Evolutionary conservation across 2,113 vertebrate genomes (phyloP), one percentile per base, ranked within the genome.

Genomic region (Gadus chalcogrammus): DNA sequence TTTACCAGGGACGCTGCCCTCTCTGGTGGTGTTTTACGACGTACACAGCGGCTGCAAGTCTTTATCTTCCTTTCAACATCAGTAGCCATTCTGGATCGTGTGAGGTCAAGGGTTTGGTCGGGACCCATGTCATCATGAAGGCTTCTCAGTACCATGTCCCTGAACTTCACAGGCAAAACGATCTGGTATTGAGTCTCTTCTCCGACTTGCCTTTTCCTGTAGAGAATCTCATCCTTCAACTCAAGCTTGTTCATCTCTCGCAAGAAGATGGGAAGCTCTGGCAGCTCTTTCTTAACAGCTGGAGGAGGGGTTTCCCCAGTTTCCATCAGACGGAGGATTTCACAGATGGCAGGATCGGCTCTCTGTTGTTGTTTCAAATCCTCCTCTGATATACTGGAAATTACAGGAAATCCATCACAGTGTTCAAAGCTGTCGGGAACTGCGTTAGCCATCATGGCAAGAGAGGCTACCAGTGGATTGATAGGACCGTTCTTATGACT

Each of bases 231-330:
- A 28, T 64, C 16, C 62, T 64, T 13, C 11, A 64, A 9, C 62
- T 64, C 62, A 35, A 64, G 62, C 16, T 64, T 64, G 17, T 35
- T 64, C 17, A 64, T 28, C 62, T 64, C 62, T 31, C 62, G 62
- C 13, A 64, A 28, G 13, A 64, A n/a, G 62, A 64, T 64, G 28
- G 62, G 62, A 64, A 31, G 62, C 15, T 64, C 62, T 64, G 62
- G 28, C 62, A 64, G 27, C 31, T 65, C 64, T 65, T 18, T 65
- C 64, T 35, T 65, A n/a, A 65, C 31, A 42, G 64, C 35, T 42
- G 64, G 17, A 65, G 64, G 64, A 18, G 35, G 15, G 3, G 15
- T 20, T 20, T 20, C 20, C 20, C 20, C 20, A 20, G 20, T 20
- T 20, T 20, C 20, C 20, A 20, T 20, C 31, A n/a, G 31, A 48